Percentiles rank a stretch among this genome's conserved stretches.
Conservation (phyloP, 2,888 invertebrate genomes). For the Aleiodes alternator region DNA sequence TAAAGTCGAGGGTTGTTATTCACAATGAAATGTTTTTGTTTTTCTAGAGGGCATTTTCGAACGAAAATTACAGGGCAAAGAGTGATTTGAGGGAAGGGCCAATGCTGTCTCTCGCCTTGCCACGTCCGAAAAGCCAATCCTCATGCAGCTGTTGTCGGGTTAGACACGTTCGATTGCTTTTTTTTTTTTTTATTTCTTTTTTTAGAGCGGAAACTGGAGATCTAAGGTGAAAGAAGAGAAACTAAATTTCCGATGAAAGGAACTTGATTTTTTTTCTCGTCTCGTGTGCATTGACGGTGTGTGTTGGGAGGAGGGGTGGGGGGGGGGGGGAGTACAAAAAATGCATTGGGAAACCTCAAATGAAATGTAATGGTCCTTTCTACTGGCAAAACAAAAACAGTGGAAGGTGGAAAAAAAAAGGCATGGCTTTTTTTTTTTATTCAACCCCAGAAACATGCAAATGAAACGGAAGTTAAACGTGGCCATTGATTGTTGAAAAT, state of each 20-base stretch:
- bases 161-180: conserved; percentile 41
- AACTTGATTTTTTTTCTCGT: not conserved
- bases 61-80: conserved; percentile 51
- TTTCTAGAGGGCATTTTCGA: conserved; percentile 37
- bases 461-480: conserved; percentile 4
- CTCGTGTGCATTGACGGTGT: not conserved
- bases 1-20: not conserved
- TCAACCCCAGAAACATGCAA: not conserved
- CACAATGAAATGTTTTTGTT: conserved; percentile 31
- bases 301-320: no score
- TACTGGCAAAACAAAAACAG: no score
- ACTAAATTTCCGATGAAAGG: conserved; percentile 5
- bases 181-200: not conserved
- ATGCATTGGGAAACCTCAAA: no score
- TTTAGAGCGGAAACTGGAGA: conserved; percentile 43
- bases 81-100: conserved; percentile 52
- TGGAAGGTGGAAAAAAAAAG: not conserved
- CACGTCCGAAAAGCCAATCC: conserved; percentile 19
- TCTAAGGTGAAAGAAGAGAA: not conserved
- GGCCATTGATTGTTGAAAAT: conserved; percentile 19
- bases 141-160: conserved; percentile 41
- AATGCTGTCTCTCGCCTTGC: conserved; percentile 27
- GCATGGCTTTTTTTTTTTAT: not conserved
- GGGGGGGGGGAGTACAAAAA: no score
- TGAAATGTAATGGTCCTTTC: no score